Percentiles rank a stretch among this genome's conserved stretches.
phyloP scores from a whole-genome alignment of 2,888 invertebrate genomes.

The Heteropelma amictum region DNA sequence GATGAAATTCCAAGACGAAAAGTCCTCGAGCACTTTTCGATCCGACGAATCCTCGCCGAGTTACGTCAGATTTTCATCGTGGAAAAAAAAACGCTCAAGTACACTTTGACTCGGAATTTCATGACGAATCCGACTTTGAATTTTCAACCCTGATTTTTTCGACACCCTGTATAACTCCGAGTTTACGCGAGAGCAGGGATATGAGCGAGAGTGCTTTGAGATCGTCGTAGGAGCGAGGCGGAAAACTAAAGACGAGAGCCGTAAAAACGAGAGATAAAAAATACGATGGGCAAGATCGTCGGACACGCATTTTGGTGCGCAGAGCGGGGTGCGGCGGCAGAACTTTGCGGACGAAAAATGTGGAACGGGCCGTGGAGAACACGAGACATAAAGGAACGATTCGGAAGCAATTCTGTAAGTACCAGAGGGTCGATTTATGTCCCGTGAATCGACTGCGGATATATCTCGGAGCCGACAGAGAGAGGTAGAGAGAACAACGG shows the following conservation, averaged over 20 bases:
- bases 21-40: no score
- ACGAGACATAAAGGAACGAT: slow-evolving; percentile 72
- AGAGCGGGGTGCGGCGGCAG: slow-evolving; percentile 25
- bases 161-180: no score
- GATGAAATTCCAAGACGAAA: no score
- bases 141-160: no score
- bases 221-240: neutral
- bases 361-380: slow-evolving; percentile 55
- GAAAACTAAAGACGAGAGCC: neutral
- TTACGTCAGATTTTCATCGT: no score
- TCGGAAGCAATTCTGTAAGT: slow-evolving; percentile 76
- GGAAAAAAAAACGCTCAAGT: no score
- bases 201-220: no score
- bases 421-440: slow-evolving; percentile 75
- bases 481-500: slow-evolving; percentile 15
- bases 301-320: slow-evolving; percentile 21
- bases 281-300: slow-evolving; percentile 38
- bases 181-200: no score
- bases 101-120: no score
- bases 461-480: slow-evolving; percentile 55
- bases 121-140: no score
- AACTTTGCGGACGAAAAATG: slow-evolving; percentile 4
- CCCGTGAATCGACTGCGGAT: slow-evolving; percentile 70
- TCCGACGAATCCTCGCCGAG: no score
- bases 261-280: slow-evolving; percentile 34